Evolutionary conservation across 2,797 vertebrate species (phyloP).

Genomic region (Crotalus adamanteus): DNA sequence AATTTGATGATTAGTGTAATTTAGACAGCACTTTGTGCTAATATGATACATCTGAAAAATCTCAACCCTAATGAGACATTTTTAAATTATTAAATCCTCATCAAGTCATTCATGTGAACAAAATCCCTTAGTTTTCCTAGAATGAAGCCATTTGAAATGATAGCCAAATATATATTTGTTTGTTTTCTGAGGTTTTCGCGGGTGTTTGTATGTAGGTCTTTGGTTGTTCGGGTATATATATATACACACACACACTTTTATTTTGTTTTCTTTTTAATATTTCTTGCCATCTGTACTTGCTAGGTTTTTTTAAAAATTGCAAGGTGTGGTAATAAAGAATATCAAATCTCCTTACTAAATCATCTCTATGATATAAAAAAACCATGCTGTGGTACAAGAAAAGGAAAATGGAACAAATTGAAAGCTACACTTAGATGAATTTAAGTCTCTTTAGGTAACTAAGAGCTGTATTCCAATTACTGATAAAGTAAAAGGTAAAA

Average conservation of each 20-base stretch:
- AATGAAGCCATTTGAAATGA: conserved; percentile 48
- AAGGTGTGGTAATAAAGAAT: conserved; percentile 21
- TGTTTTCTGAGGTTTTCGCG: no score
- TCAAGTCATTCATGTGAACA: conserved; percentile 52
- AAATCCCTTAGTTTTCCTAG: conserved; percentile 51
- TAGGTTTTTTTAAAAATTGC: conserved; percentile 30
- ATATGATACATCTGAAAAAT: conserved; percentile 35
- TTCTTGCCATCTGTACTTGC: conserved; percentile 31
- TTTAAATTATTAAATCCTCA: conserved; percentile 52
- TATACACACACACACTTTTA: not conserved
- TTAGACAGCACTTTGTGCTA: conserved; percentile 36
- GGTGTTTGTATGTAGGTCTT: no score
- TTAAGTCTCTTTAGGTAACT: accelerated
- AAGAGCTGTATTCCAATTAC: not conserved
- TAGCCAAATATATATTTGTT: conserved; percentile 30
- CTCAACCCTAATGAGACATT: conserved; percentile 47
- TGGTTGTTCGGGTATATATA: no score
- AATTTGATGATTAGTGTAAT: conserved; percentile 29
- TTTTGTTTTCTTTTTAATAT: conserved; percentile 33
- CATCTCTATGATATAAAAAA: conserved; percentile 9
- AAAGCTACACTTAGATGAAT: conserved; percentile 1
- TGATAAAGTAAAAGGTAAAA: not conserved
- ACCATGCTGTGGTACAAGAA: accelerated
- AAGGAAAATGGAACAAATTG: not conserved
- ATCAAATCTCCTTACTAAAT: conserved; percentile 36